Conservation (phyloP, 2,888 invertebrate species). For the Lepidonotus clava region DNA sequence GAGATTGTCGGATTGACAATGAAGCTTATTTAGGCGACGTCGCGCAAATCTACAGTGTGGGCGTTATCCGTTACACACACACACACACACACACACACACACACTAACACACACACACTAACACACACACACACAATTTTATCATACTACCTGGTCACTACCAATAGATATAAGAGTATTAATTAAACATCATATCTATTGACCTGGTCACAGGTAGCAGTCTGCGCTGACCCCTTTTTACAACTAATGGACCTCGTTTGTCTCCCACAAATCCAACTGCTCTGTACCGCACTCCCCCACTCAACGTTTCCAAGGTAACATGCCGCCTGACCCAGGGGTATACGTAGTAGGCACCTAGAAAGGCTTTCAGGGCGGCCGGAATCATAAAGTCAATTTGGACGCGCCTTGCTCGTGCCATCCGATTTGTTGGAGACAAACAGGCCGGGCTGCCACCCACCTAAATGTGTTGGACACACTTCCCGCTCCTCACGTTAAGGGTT, state of each 20-base stretch:
- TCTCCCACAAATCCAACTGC: not conserved
- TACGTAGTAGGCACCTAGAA: not conserved
- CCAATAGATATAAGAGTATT: too few species aligned
- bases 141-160: too few species aligned
- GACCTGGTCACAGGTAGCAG: too few species aligned
- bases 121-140: too few species aligned
- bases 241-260: not conserved
- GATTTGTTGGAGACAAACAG: constrained; percentile 24
- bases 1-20: too few species aligned
- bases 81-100: too few species aligned
- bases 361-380: constrained; percentile 20
- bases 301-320: constrained; percentile 11
- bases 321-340: not conserved
- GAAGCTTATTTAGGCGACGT: too few species aligned
- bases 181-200: too few species aligned
- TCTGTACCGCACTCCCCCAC: not conserved
- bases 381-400: constrained; percentile 22
- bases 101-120: too few species aligned
- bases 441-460: not conserved
- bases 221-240: not conserved
- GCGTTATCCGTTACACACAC: too few species aligned
- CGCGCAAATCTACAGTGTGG: too few species aligned
- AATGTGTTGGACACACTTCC: not conserved
- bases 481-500: not conserved
- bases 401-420: constrained; percentile 19